phyloP scores from a whole-genome alignment of 1,140 invertebrate species.

The Brachionus rotundiformis region DNA sequence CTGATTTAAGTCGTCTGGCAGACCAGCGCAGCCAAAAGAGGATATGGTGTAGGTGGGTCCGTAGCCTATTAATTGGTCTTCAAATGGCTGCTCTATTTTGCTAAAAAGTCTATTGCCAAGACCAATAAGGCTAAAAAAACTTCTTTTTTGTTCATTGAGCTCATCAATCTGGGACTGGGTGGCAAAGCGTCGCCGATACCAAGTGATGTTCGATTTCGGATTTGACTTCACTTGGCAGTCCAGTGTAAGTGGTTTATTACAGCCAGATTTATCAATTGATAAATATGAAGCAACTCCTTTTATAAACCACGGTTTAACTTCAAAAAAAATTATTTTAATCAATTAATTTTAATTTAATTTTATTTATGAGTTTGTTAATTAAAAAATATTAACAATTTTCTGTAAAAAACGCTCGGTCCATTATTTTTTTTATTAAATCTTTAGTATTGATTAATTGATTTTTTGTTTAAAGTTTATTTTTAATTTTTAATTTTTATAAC shows the following conservation, averaged over 20 bases:
- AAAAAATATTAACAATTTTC: not conserved
- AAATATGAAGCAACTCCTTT: conserved; percentile 17
- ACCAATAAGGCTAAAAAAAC: not conserved
- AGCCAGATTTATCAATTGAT: not conserved
- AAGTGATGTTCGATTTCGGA: conserved; percentile 41
- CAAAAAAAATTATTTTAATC: not conserved
- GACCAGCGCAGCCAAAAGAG: conserved; percentile 25
- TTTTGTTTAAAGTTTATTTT: too few species aligned
- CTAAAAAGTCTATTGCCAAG: not conserved
- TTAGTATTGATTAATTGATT: too few species aligned
- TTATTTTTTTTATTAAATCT: too few species aligned
- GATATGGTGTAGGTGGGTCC: conserved; percentile 41
- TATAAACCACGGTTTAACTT: conserved; percentile 30
- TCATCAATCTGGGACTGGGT: not conserved
- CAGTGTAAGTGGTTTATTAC: conserved; percentile 39
- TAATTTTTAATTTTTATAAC: too few species aligned
- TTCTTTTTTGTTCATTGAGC: not conserved
- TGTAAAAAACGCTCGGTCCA: too few species aligned
- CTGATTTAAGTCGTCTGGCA: not conserved
- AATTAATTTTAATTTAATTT: too few species aligned
- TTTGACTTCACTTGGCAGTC: conserved; percentile 43
- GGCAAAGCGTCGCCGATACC: conserved; percentile 8
- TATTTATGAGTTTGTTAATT: not conserved
- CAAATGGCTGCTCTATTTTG: not conserved
- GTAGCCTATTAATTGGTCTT: conserved; percentile 39